Percentiles rank a stretch among this genome's conserved stretches.
These are phyloP conservation scores for Sitobion miscanthi DNA, from an alignment of 1,140 invertebrate species.

Conservation along the genomic window DNA sequence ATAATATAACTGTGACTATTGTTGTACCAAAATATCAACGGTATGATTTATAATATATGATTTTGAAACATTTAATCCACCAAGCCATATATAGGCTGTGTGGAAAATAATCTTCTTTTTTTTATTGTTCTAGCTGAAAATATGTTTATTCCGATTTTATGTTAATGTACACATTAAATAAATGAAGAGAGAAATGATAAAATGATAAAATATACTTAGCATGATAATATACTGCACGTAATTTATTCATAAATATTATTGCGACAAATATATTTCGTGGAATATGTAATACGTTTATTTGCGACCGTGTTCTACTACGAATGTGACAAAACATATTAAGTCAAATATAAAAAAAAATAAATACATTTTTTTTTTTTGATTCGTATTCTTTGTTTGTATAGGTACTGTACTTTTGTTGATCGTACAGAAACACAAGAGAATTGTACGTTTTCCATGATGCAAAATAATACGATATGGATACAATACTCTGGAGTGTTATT, in stretches of 20 bases:
- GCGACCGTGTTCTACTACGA: neutral
- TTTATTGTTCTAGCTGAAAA: neutral
- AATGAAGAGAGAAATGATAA: neutral
- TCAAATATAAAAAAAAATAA: neutral
- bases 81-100: neutral
- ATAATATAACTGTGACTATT: neutral
- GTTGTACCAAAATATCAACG: neutral
- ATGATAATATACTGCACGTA: neutral
- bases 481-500: neutral
- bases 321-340: neutral
- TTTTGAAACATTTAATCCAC: neutral
- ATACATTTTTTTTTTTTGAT: neutral
- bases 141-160: neutral
- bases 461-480: neutral
- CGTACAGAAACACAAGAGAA: neutral
- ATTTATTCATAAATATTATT: neutral
- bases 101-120: neutral
- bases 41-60: neutral
- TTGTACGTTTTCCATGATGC: slow-evolving; percentile 12
- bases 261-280: neutral
- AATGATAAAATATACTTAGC: neutral
- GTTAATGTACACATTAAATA: neutral
- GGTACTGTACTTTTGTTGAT: neutral
- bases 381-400: neutral
- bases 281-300: neutral